Conservation (phyloP, 1,140 invertebrate species). For the Pseudomyrmex sp. region DNA sequence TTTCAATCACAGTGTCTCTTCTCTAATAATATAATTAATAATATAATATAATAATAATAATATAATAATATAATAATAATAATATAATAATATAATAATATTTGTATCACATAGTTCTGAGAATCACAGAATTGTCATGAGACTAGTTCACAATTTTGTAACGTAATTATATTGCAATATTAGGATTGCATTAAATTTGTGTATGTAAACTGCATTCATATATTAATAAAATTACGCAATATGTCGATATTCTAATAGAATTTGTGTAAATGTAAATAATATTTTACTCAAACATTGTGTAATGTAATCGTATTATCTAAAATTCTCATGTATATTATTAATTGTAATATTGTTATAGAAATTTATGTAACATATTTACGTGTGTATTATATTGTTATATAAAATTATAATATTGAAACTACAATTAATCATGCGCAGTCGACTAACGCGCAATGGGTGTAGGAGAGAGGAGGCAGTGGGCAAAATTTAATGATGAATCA, state of each 20-base stretch:
- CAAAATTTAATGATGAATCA: slow-evolving; percentile 16
- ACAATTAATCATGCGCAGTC: slow-evolving; percentile 10
- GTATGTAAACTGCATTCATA: background rate
- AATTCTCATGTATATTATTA: background rate
- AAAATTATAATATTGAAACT: background rate
- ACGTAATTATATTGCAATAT: background rate
- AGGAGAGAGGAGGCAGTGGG: background rate
- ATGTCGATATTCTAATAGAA: background rate
- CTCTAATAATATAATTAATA: no score
- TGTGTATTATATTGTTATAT: no score
- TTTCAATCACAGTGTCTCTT: background rate
- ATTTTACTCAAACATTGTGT: background rate
- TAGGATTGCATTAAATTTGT: slow-evolving; percentile 2
- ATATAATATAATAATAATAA: no score
- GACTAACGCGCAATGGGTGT: no score
- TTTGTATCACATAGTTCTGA: background rate
- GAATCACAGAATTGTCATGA: background rate
- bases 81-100: no score
- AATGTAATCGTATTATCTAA: background rate
- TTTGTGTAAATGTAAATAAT: slow-evolving; percentile 14
- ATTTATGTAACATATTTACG: no score
- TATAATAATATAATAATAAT: no score
- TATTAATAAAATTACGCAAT: background rate
- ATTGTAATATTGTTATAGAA: background rate
- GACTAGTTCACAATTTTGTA: background rate